Base-by-base conservation (phyloP, 2,797 vertebrate genomes). In the Novumbra hubbsi region DNA sequence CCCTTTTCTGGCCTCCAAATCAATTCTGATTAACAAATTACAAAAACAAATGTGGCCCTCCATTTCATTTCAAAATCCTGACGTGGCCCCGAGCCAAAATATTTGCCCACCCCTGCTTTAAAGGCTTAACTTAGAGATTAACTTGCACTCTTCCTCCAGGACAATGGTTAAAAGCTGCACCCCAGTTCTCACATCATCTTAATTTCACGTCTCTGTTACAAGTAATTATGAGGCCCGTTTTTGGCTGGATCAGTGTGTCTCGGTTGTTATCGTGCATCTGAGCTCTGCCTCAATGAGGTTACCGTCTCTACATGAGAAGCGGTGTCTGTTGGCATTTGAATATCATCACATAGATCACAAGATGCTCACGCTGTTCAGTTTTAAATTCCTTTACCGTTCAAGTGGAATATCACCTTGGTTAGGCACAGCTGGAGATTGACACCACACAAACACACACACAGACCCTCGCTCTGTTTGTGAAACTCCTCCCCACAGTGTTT, bases 201-300 rank as follows among this genome's bases (percentile, higher is more conserved):
- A 72, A 73, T 79, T 84, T 80, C 77, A 80, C 69, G 76, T 76
- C 16, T 67, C 85, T 76, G 82, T 48, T 78, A 79, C 86, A 85
- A 88, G 90, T 86, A 77, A 72, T 19, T 85, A 86, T 80, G 77
- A 86, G 84, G 67, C 78, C 78, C 30, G 49, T 71, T 83, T 80
- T 75, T 80, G 41, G 57, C 81, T 81, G 24, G 73, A 67, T 21
- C 8, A 19, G 67, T 41, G 48, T 50, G 55, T 21, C 73, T 73
- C 72, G 73, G 49, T 65, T 45, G 66, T 65, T 30, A 11, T 73
- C 71, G 57, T 21, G 60, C n/a, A 55, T 74, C 72, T 57, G 34
- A 72, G 69, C 4, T 78, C 85, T 83, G 76, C 78, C 70, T 64
- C 78, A 80, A 84, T 83, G 76, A 69, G 68, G 73, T 78, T 78